Conservation (phyloP, 2,797 vertebrate species). For the Aeoliscus strigatus region DNA sequence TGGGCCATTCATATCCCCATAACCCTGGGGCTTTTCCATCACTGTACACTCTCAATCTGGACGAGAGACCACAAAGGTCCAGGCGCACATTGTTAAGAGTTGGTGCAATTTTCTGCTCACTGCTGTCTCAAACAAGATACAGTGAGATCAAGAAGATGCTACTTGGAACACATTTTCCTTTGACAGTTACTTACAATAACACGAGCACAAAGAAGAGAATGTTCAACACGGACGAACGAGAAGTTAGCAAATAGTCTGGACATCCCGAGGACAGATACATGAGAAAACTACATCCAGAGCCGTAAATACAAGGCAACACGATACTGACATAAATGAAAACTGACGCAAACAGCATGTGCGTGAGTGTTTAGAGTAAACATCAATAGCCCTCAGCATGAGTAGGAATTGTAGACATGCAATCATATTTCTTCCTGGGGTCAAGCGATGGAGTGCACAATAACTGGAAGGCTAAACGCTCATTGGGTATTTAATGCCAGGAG, state of each 20-base stretch:
- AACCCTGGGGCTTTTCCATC: conserved; percentile 52
- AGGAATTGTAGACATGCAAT: conserved; percentile 27
- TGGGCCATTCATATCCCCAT: conserved; percentile 52
- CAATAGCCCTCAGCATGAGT: conserved; percentile 32
- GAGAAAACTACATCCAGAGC: too few species aligned
- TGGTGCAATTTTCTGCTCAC: conserved; percentile 33
- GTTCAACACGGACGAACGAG: too few species aligned
- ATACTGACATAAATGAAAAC: too few species aligned
- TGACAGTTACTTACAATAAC: too few species aligned
- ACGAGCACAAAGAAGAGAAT: too few species aligned
- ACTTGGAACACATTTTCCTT: conserved; percentile 16
- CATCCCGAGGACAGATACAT: too few species aligned
- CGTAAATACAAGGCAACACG: too few species aligned
- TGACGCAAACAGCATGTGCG: conserved; percentile 14
- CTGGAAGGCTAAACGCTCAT: conserved; percentile 30
- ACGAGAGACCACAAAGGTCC: conserved; percentile 34
- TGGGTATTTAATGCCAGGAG: conserved; percentile 24
- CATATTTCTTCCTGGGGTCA: conserved; percentile 31
- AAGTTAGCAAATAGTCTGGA: too few species aligned
- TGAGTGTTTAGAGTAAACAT: conserved; percentile 43
- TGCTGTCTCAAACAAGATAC: conserved; percentile 18
- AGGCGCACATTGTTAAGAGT: conserved; percentile 17
- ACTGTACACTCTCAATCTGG: conserved; percentile 37
- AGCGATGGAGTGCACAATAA: conserved; percentile 21
- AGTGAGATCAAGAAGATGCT: conserved; percentile 16